Base-by-base conservation (phyloP, 2,113 vertebrate genomes). In the Heterocephalus glaber region DNA sequence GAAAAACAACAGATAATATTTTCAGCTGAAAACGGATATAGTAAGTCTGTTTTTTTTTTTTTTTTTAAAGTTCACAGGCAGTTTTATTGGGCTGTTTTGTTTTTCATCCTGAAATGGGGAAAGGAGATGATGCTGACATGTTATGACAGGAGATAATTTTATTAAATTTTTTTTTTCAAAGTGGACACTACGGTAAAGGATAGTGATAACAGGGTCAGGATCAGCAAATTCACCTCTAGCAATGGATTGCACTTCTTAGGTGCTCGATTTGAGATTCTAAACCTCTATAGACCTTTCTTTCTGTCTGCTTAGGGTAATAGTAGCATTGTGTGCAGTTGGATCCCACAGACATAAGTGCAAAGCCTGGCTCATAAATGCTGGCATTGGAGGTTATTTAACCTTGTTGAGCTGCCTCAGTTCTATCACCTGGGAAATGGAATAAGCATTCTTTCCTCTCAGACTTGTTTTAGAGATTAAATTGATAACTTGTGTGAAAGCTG, bases 1-100 rank as follows among this genome's bases (percentile, higher is more conserved):
- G 96, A 94, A 97, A 96, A 81, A 88, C 92, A 74, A 86, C 13
- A 63, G 66, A 86, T 92, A 97, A 92, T 93, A 84, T 94, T 96
- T 98, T 96, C 92, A 93, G 95, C 93, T 97, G 93, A 97, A 96
- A 96, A 95, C 7, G 13, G 88, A 97, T 96, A 70, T 72, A 96
- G 93, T 91, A 96, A 94, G 88, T 82, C 35, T 84, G n/a, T n/a
- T n/a, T n/a, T n/a, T n/a, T 47, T 87, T 72, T 13, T 74, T 24
- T 11, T n/a, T 20, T 6, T 20, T 68, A 2, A 79, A 86, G 58
- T 86, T 41, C 94, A 92, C 44, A 94, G 88, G 89, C 91, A 86
- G 49, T 93, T 92, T 96, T 94, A 84, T 92, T 96, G 44, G 90
- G 81, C 66, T 94, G 26, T 81, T 95, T 92, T 81, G 76, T 77